Evolutionary conservation across 2,113 vertebrate genomes (phyloP).

Genomic region (Mesoclemmys tuberculata): DNA sequence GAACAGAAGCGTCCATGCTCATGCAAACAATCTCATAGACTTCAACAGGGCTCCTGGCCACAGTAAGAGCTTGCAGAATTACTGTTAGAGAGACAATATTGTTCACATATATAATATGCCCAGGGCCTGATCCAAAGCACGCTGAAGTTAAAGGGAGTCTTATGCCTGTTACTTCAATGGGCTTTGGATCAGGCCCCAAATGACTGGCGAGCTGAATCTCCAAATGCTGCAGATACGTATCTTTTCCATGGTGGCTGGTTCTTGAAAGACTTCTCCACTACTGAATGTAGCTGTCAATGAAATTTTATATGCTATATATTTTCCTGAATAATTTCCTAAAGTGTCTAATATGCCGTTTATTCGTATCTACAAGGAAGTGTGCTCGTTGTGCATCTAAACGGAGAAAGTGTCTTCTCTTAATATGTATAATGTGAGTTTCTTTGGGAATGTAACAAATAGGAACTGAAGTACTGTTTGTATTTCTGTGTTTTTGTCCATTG

Average conservation of each 20-base stretch:
- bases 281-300: background rate
- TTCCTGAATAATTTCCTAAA: slow-evolving; percentile 27
- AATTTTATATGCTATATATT: background rate
- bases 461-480: background rate
- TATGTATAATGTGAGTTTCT: background rate
- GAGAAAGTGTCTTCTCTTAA: background rate
- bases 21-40: background rate
- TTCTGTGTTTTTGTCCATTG: slow-evolving; percentile 15
- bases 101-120: background rate
- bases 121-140: background rate
- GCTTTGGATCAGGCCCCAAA: background rate
- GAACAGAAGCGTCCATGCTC: background rate
- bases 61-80: background rate
- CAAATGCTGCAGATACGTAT: background rate
- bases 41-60: background rate
- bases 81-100: background rate
- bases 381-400: background rate
- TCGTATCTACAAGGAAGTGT: background rate
- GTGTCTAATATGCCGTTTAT: background rate
- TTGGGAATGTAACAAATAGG: background rate
- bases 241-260: slow-evolving; percentile 2
- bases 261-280: background rate
- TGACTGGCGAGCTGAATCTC: background rate
- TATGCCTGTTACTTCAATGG: background rate
- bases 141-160: background rate